These are phyloP conservation scores for Melanotaenia duboulayi DNA, from an alignment of 2,113 vertebrate genomes.

Conservation along the genomic window DNA sequence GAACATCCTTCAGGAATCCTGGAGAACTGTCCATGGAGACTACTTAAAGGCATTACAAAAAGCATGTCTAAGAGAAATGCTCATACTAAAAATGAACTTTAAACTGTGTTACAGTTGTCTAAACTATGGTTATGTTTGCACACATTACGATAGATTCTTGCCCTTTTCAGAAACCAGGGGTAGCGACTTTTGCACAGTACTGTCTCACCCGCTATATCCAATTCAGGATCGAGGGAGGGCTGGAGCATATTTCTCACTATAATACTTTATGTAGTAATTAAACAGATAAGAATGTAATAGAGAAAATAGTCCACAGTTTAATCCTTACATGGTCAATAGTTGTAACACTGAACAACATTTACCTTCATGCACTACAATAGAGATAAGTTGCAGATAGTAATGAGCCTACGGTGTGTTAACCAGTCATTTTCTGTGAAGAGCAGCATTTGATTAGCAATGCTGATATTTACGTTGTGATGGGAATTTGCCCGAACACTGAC, in stretches of 20 bases:
- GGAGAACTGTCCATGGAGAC: neutral
- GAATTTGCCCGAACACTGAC: constrained; percentile 62
- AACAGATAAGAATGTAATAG: neutral
- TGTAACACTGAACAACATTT: neutral
- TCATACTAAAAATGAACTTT: neutral
- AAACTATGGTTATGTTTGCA: neutral
- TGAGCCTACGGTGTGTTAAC: neutral
- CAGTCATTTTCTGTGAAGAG: constrained; percentile 16
- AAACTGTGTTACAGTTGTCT: neutral
- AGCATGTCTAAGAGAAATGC: neutral
- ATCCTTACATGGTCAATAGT: neutral
- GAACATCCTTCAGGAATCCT: neutral
- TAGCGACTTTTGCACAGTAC: too few species aligned
- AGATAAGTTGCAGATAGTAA: constrained; percentile 18
- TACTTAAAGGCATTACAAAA: neutral
- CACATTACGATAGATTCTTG: neutral
- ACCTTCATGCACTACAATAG: neutral
- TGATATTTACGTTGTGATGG: constrained; percentile 66
- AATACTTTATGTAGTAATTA: too few species aligned
- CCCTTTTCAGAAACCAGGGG: neutral
- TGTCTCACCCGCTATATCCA: too few species aligned
- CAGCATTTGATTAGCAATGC: constrained; percentile 66
- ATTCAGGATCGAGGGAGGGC: too few species aligned
- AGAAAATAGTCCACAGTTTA: neutral
- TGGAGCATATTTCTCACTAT: too few species aligned